Base-by-base conservation (phyloP, 1,140 invertebrate species). In the Brachionus calyciflorus region DNA sequence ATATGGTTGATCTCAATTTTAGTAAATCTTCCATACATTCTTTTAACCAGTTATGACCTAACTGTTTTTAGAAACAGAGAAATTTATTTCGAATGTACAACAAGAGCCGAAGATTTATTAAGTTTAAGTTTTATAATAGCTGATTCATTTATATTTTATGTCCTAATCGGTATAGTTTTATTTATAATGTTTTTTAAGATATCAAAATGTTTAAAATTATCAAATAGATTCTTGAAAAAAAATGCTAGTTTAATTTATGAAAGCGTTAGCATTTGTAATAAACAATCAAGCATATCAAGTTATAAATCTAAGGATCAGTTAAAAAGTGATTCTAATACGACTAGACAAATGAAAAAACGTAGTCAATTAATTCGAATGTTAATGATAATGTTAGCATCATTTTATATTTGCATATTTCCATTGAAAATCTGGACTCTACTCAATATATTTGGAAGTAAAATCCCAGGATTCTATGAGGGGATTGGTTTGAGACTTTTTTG, bases 371-470 rank as follows among this genome's bases (percentile, higher is more conserved):
- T 73, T 33, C 17, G 28, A 3, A 51, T 73, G 69, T 30, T 73
- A 12, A 73, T 73, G 46, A 21, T 37, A 28, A 46, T 73, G 7
- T 24, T 73, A 21, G 10, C 21, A 2, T 21, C 69, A 33, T 73
- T 73, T 51, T 73, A 73, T 17, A 14, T 73, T 3, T 73, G 69
- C 10, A 37, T 73, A 19, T 73, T 73, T 73, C 69, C 69, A 14
- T 28, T 73, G 14, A 73, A 73, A 24, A 73, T 73, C 10, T 73
- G 69, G 69, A 73, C 49, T 73, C 48, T 73, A 26, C n/a, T 73
- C 9, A 37, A 40, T 14, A 14, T 73, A 14, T 73, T 51, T 55
- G 44, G 19, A 5, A 24, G 24, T 17, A 51, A 33, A 55, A 73
- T 73, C 2, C 14, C 49, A 10, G 69, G 69, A 12, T 73, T 73